phyloP scores from a whole-genome alignment of 2,113 vertebrate genomes.

The Neolamprologus caudopunctatus region DNA sequence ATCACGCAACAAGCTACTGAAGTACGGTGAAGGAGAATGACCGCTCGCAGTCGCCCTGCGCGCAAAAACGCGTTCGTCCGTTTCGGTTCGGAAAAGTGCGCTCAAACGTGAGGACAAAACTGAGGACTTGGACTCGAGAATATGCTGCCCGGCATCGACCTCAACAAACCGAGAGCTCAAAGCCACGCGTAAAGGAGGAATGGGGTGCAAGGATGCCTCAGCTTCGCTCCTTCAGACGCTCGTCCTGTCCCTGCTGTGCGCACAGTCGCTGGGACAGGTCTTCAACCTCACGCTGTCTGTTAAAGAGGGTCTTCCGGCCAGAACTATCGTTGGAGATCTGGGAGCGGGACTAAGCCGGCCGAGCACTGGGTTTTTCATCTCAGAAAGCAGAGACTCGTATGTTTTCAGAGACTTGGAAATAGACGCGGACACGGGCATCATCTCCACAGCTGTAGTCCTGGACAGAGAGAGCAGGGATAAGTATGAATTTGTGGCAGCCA shows the following conservation, averaged over 20 bases:
- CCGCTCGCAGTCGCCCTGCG: neutral
- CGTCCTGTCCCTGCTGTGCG: constrained; percentile 26
- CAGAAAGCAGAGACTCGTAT: constrained; percentile 82
- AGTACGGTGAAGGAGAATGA: neutral
- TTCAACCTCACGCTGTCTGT: constrained; percentile 78
- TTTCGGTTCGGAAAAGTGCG: neutral
- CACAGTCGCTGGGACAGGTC: constrained; percentile 66
- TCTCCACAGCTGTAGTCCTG: constrained; percentile 79
- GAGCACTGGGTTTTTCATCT: constrained; percentile 81
- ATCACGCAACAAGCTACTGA: neutral
- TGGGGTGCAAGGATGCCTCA: neutral
- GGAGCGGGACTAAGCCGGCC: constrained; percentile 68
- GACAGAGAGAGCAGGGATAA: constrained; percentile 79
- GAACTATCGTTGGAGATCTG: constrained; percentile 82
- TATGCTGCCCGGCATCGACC: neutral
- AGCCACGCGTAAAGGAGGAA: neutral
- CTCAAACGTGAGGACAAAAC: neutral
- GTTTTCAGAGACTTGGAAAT: constrained; percentile 85
- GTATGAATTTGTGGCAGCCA: constrained; percentile 87
- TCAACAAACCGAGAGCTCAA: neutral
- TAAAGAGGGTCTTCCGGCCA: constrained; percentile 80
- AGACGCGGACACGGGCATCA: constrained; percentile 81
- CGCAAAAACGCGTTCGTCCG: neutral
- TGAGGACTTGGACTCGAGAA: neutral
- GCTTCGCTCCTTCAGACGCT: constrained; percentile 1